Percentiles rank a stretch among this genome's conserved stretches.
Conservation (phyloP, 2,888 invertebrate species). For the Drosophila cognata region DNA sequence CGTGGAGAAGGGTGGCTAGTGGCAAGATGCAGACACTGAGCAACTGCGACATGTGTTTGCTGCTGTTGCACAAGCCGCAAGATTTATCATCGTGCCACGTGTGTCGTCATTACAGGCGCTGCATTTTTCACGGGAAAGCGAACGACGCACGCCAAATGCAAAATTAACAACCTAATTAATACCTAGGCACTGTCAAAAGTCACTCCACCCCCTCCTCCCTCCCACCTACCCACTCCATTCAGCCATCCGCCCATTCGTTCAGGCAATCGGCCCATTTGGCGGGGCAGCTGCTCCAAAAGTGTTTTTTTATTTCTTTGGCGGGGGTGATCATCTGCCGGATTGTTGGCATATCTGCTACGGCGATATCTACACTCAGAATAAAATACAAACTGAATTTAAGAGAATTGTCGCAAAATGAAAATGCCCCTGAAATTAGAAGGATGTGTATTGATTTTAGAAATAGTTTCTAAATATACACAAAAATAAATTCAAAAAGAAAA, state of each 20-base stretch:
- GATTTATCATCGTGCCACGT: slow-evolving; percentile 79
- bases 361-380: neutral
- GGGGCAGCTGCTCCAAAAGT: slow-evolving; percentile 74
- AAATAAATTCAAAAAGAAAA: neutral
- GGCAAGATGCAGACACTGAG: slow-evolving; percentile 34
- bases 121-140: slow-evolving; percentile 76
- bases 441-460: neutral
- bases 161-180: slow-evolving; percentile 85
- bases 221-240: slow-evolving; percentile 15
- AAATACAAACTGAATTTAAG: neutral
- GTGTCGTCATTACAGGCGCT: slow-evolving; percentile 58
- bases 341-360: slow-evolving; percentile 26
- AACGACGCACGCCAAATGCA: slow-evolving; percentile 82
- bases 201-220: slow-evolving; percentile 41
- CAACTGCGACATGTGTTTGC: slow-evolving; percentile 68
- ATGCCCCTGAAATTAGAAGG: neutral
- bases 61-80: slow-evolving; percentile 74
- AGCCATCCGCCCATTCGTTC: slow-evolving; percentile 10
- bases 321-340: slow-evolving; percentile 28
- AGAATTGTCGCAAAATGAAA: neutral
- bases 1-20: slow-evolving; percentile 20
- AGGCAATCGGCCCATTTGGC: slow-evolving; percentile 6
- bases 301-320: slow-evolving; percentile 30
- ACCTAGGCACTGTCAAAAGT: slow-evolving; percentile 64
- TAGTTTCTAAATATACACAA: neutral